phyloP scores from a whole-genome alignment of 1,140 invertebrate species.

The Magallana gigas region DNA sequence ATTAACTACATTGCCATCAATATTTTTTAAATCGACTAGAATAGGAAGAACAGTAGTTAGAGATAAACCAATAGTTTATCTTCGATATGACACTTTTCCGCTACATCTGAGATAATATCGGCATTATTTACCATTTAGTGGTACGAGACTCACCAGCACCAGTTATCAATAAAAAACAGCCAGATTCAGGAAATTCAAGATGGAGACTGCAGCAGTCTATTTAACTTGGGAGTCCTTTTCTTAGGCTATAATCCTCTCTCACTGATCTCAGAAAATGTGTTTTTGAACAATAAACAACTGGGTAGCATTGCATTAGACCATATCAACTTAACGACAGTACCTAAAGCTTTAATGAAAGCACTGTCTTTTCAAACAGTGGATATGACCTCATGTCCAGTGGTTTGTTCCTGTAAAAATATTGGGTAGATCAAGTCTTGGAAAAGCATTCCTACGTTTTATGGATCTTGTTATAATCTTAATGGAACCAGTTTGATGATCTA shows the following conservation, averaged over 20 bases:
- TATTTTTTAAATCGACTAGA: conserved; percentile 5
- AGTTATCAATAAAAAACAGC: background rate
- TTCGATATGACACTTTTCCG: background rate
- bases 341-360: background rate
- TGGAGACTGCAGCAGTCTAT: background rate
- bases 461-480: background rate
- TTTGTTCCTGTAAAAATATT: background rate
- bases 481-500: conserved; percentile 8
- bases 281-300: conserved; percentile 18
- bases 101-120: background rate
- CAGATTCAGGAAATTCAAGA: background rate
- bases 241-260: background rate
- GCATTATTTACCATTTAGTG: background rate
- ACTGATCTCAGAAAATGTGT: conserved; percentile 1
- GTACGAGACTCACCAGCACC: background rate
- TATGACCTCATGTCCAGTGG: background rate
- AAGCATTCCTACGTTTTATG: background rate
- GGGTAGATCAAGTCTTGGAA: conserved; percentile 5
- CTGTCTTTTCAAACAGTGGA: background rate
- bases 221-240: background rate
- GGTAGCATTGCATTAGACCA: background rate
- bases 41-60: background rate
- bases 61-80: background rate
- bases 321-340: background rate
- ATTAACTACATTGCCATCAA: background rate